Percentiles rank a stretch among this genome's conserved stretches.
Conservation (phyloP, 2,888 invertebrate species). For the Clunio marinus region DNA sequence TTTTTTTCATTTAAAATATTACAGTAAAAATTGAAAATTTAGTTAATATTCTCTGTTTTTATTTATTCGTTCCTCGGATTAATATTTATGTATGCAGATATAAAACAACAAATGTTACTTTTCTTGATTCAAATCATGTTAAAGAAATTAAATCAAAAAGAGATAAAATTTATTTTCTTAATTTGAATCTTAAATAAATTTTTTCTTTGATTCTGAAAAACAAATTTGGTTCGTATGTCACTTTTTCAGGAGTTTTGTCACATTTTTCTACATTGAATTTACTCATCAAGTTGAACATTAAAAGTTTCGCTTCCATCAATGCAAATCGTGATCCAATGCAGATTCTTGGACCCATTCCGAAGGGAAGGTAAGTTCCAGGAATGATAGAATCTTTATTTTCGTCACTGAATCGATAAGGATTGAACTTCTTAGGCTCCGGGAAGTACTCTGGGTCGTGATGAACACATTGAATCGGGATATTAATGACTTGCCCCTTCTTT, state of each 20-base stretch:
- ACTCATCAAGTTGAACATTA: background rate
- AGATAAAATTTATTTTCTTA: background rate
- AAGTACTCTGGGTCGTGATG: conserved; percentile 18
- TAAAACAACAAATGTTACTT: too few species aligned
- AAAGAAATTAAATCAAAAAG: too few species aligned
- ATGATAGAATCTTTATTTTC: conserved; percentile 21
- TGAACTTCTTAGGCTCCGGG: conserved; percentile 11
- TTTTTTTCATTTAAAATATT: too few species aligned
- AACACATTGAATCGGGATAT: background rate
- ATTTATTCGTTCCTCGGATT: too few species aligned
- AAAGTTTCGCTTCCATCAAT: conserved; percentile 19
- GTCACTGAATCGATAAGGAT: conserved; percentile 29
- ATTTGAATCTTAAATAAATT: background rate
- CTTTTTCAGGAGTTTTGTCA: conserved; percentile 28
- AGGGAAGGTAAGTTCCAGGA: conserved; percentile 13
- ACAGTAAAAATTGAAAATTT: too few species aligned
- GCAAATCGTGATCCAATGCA: conserved; percentile 30
- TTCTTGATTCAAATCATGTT: too few species aligned
- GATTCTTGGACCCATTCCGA: conserved; percentile 13
- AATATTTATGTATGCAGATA: too few species aligned
- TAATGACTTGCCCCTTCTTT: background rate
- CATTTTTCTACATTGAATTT: conserved; percentile 15
- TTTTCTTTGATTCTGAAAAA: background rate
- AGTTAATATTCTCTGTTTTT: too few species aligned
- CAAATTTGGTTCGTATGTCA: background rate